These are phyloP conservation scores for Microtus montanus DNA, from an alignment of 2,113 vertebrate genomes.

Conservation along the genomic window DNA sequence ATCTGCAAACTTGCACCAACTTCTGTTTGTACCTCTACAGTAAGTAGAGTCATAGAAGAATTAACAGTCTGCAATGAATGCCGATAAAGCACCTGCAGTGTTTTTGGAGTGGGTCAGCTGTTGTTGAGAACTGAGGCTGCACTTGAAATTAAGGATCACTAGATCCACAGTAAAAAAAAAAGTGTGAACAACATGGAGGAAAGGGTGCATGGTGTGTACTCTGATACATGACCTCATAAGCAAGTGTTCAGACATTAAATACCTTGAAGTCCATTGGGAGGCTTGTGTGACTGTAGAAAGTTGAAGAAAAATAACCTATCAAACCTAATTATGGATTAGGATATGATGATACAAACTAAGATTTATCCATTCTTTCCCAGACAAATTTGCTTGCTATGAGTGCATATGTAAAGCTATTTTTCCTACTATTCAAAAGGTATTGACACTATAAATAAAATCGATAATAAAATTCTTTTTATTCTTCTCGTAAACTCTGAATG, in stretches of 20 bases:
- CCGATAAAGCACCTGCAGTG: fast-evolving
- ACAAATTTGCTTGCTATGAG: not conserved
- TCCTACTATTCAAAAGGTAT: not conserved
- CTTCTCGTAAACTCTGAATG: not conserved
- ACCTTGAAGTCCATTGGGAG: not conserved
- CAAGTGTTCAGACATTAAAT: not conserved
- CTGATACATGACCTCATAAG: not conserved
- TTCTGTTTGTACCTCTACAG: not conserved
- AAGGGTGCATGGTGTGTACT: not conserved
- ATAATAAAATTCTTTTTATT: not conserved
- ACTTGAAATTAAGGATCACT: not conserved
- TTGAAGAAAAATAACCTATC: not conserved
- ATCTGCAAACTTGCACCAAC: not conserved
- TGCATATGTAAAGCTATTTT: not conserved
- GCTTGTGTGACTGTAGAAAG: not conserved
- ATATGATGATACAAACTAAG: not conserved
- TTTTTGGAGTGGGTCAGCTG: too few relatives aligned
- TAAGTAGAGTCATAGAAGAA: not conserved
- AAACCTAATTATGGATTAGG: not conserved
- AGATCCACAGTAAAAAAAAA: not conserved
- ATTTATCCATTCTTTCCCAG: not conserved
- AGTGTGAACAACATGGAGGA: not conserved
- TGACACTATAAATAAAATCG: not conserved
- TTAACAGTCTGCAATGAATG: not conserved
- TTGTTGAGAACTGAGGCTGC: not conserved